Conservation (phyloP, 2,113 vertebrate genomes). For the Miniopterus natalensis region DNA sequence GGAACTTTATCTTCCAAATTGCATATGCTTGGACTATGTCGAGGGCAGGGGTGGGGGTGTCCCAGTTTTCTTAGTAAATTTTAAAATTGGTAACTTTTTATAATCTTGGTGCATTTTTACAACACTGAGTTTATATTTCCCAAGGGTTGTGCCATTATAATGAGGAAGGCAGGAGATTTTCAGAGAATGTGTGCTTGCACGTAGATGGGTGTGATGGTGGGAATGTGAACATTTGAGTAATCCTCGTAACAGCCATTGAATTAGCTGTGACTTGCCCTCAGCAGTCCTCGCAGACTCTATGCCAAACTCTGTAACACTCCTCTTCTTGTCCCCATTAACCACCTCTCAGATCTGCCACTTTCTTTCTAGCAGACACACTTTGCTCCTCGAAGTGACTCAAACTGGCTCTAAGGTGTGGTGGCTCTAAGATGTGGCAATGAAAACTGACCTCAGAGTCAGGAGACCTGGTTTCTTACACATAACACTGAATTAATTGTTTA, state of each 20-base stretch:
- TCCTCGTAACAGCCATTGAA: not conserved
- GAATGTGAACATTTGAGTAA: not conserved
- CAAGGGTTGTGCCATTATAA: not conserved
- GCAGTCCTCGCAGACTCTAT: not conserved
- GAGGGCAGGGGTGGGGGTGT: not conserved
- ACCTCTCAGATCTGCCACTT: not conserved
- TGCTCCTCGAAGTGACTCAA: not conserved
- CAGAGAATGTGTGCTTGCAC: not conserved
- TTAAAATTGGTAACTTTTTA: not conserved
- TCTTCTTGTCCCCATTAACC: not conserved
- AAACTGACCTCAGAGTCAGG: not conserved
- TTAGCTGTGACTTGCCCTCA: not conserved
- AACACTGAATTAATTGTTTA: not conserved
- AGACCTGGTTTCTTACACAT: not conserved
- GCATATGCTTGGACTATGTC: not conserved
- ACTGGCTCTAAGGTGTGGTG: not conserved
- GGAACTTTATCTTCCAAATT: slow-evolving; percentile 22
- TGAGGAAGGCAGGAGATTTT: not conserved
- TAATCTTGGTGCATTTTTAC: not conserved
- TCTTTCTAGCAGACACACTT: not conserved
- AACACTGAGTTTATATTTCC: not conserved
- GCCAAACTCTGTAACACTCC: not conserved
- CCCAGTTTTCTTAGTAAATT: slow-evolving; percentile 11
- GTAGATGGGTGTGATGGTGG: not conserved
- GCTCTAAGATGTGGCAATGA: not conserved